Conservation (phyloP, 2,888 invertebrate species). For the Trichogramma evanescens region DNA sequence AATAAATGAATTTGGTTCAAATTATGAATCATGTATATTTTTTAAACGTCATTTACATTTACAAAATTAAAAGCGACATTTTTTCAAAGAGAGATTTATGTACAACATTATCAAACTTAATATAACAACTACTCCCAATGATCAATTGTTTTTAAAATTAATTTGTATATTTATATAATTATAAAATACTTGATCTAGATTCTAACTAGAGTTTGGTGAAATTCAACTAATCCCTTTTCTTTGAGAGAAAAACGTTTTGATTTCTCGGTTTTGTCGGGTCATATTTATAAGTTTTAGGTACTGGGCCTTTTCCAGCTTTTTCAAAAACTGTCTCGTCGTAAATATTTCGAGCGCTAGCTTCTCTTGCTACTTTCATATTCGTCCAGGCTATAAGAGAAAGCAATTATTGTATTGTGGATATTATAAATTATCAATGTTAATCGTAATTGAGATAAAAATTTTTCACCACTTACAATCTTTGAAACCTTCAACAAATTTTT, state of each 20-base stretch:
- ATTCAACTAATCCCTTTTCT: conserved; percentile 43
- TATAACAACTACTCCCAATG: background rate
- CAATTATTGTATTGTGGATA: background rate
- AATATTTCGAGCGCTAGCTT: conserved; percentile 68
- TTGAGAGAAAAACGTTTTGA: conserved; percentile 51
- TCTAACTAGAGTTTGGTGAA: conserved; percentile 9
- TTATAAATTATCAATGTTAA: conserved; percentile 1
- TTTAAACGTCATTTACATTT: no score
- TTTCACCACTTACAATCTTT: conserved; percentile 62
- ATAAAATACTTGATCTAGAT: conserved; percentile 7
- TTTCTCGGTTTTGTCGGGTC: conserved; percentile 57
- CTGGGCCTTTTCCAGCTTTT: conserved; percentile 77
- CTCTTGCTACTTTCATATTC: conserved; percentile 71
- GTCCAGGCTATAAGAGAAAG: conserved; percentile 59
- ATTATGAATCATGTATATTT: no score
- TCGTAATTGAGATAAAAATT: conserved; percentile 4
- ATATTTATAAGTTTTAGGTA: conserved; percentile 79
- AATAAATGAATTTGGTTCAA: no score
- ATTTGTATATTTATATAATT: conserved; percentile 11
- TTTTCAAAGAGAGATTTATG: no score
- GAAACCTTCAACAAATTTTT: conserved; percentile 68
- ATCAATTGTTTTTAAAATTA: background rate
- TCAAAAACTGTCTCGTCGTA: conserved; percentile 74
- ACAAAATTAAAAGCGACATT: no score
- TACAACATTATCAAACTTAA: background rate